Evolutionary conservation across 2,797 vertebrate species (phyloP).

Genomic region (Harpagifer antarcticus): DNA sequence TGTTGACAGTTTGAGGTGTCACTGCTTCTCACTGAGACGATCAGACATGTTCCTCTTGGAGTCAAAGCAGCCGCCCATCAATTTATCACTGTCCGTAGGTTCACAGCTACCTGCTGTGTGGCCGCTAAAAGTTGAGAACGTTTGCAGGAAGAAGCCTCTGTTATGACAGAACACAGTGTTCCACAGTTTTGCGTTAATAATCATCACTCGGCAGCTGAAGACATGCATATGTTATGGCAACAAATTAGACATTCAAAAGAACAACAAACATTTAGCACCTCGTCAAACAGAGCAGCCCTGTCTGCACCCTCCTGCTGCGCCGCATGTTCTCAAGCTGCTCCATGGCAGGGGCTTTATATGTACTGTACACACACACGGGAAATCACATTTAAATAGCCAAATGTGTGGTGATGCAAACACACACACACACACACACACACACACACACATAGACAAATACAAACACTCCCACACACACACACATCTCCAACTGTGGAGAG

Average conservation of each 20-base stretch:
- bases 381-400: constrained; percentile 42
- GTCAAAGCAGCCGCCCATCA: constrained; percentile 42
- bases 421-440: constrained; percentile 40
- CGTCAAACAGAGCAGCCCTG: constrained; percentile 76
- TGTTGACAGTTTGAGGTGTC: constrained; percentile 39
- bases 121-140: constrained; percentile 49
- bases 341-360: constrained; percentile 43
- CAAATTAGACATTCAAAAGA: constrained; percentile 77
- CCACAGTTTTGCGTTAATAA: constrained; percentile 48
- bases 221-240: constrained; percentile 74
- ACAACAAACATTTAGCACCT: constrained; percentile 82
- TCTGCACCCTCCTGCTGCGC: constrained; percentile 71
- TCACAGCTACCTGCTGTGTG: constrained; percentile 43
- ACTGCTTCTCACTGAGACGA: constrained; percentile 16
- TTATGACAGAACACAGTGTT: constrained; percentile 60
- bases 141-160: constrained; percentile 57
- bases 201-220: constrained; percentile 74
- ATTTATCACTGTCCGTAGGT: constrained; percentile 62
- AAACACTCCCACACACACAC: constrained; percentile 55
- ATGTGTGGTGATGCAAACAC: background rate
- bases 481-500: constrained; percentile 67
- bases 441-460: constrained; percentile 65
- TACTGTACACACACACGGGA: constrained; percentile 39
- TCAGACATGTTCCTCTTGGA: constrained; percentile 25
- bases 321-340: constrained; percentile 73